Base-by-base conservation (phyloP, 2,888 invertebrate genomes). In the Drepana falcataria region DNA sequence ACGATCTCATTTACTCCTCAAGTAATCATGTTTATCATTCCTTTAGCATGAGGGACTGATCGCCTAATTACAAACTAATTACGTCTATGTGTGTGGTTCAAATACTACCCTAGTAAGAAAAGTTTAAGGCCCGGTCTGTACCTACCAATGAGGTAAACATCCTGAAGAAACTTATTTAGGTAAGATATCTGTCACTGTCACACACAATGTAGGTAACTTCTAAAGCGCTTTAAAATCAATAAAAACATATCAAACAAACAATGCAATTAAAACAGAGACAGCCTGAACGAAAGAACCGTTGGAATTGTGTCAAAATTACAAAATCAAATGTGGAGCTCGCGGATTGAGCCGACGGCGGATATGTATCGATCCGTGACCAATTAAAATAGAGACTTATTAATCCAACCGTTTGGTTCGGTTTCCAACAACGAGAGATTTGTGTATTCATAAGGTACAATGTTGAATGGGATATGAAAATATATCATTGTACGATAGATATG, bases 221-320 rank as follows among this genome's bases (percentile, higher is more conserved):
- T 21, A 44, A 44, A 44, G 1, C 6, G 3, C 9, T 44, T 9
- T 9, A 44, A 44, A 44, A 44, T 44, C 44, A 40, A 49, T 21
- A 21, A 21, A 21, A 35, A n/a, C 35, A 49, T 35, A 40, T 40
- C 37, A 49, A 49, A 4, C 49, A 37, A 49, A 49, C 37, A 33
- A 35, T 34, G 33, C 21, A n/a, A n/a, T 35, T 34, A 33, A 37
- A 53, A 48, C 21, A 21, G 52, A 33, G 9, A 21, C 44, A 34
- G 49, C 58, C 21, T 48, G 44, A 9, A 9, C 9, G 9, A 44
- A 44, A 40, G 53, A 56, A 55, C 56, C 35, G 48, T 58, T 53
- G 66, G 61, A 72, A 72, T 57, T 68, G 71, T 72, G 71, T 72
- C 73, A 72, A 66, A 72, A 72, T 72, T 72, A 72, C 65, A 72